Base-by-base conservation (phyloP, 2,113 vertebrate species). In the Gyps fulvus region DNA sequence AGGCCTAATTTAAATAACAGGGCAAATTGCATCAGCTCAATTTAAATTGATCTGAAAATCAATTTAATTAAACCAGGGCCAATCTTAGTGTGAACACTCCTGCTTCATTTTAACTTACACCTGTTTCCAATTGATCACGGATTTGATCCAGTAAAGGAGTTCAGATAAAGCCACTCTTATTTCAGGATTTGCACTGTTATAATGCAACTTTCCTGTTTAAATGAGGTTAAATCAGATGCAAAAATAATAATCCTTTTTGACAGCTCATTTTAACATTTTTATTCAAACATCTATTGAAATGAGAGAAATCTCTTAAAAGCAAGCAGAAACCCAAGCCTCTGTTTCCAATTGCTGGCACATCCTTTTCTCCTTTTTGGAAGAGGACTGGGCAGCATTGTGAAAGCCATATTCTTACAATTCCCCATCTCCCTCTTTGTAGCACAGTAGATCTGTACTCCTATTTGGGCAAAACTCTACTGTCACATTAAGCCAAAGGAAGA, bases 51-150 rank as follows among this genome's bases (percentile, higher is more conserved):
- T 95, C 95, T 93, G 78, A 86, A 96, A 95, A 97, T 91, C 93
- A 95, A 91, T 97, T 87, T 95, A 95, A 95, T 97, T 95, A 97
- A 97, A 95, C 40, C 89, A 89, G 77, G 55, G 74, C 91, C 91
- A 91, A 95, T 90, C 91, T 95, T 77, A 72, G 81, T 97, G 95
- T 95, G 95, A 96, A 97, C 94, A 93, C 62, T 84, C 87, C 87
- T 95, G 89, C 95, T 97, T 95, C 95, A 94, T 95, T 96, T 94
- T 89, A 95, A 58, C 84, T 93, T 95, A 94, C 93, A 97, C 94
- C 97, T 95, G 91, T 95, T 97, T 85, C 67, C 50, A 90, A 88
- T 85, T 93, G 96, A 94, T 95, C 87, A 45, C 34, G 26, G 88
- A 81, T 90, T 93, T 95, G 96, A 94, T 95, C 50, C 80, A 71